These are phyloP conservation scores for Serilophus lunatus DNA, from an alignment of 2,113 vertebrate species.

Conservation along the genomic window DNA sequence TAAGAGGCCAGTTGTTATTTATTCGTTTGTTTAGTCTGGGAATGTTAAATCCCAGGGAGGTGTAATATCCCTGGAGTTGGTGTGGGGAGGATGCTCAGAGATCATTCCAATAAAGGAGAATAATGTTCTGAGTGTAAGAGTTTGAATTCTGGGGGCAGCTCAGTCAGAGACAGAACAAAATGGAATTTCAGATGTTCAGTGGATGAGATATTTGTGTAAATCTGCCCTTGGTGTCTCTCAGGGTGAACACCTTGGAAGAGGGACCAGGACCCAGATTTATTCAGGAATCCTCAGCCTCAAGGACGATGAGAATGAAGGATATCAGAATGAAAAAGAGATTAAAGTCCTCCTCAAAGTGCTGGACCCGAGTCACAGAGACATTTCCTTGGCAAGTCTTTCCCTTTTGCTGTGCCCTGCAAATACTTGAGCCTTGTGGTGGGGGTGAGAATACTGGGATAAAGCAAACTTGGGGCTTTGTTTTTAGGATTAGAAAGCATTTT, in stretches of 20 bases:
- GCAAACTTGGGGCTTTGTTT: neutral
- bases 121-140: neutral
- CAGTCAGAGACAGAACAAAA: neutral
- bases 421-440: neutral
- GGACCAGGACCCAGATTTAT: slow-evolving; percentile 94
- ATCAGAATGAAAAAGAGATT: slow-evolving; percentile 80
- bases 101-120: neutral
- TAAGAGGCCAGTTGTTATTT: neutral
- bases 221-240: slow-evolving; percentile 27
- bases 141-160: neutral
- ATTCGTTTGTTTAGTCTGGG: slow-evolving; percentile 3
- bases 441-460: neutral
- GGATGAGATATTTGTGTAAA: no score
- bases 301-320: slow-evolving; percentile 77
- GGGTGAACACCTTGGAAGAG: slow-evolving; percentile 90
- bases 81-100: neutral
- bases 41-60: neutral
- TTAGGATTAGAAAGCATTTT: neutral
- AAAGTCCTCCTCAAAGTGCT: slow-evolving; percentile 96
- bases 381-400: slow-evolving; percentile 86
- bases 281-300: slow-evolving; percentile 85
- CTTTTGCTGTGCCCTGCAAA: neutral
- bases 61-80: neutral
- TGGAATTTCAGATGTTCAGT: neutral
- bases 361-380: slow-evolving; percentile 92